A percentile compares a stretch with the other conserved stretches of the same genome.
These are phyloP conservation scores for Hirtodrosophila cameraria DNA, from an alignment of 2,888 invertebrate genomes.

Conservation along the genomic window DNA sequence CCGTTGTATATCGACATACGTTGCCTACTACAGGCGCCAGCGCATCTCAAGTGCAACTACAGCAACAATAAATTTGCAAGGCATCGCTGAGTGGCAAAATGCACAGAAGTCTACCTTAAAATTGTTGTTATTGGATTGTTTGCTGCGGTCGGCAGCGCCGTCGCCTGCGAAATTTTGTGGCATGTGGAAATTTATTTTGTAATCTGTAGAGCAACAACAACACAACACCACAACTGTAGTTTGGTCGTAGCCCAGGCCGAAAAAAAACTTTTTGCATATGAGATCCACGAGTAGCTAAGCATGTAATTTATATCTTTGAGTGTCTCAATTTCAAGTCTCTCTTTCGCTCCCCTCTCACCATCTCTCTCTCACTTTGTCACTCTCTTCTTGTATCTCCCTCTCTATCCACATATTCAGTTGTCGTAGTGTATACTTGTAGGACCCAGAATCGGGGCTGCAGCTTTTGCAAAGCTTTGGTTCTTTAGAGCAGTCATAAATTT, in stretches of 20 bases:
- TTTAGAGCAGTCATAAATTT: conserved; percentile 63
- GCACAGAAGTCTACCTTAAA: too few relatives aligned
- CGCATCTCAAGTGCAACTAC: too few relatives aligned
- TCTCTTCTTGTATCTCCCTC: conserved; percentile 5
- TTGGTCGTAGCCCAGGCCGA: neutral
- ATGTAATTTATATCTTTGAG: conserved; percentile 76
- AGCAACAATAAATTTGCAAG: too few relatives aligned
- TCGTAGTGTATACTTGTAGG: conserved; percentile 46
- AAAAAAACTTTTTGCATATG: conserved; percentile 61
- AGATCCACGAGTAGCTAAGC: conserved; percentile 77
- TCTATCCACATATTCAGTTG: conserved; percentile 27
- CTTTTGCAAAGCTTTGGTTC: conserved; percentile 52
- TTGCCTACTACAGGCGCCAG: too few relatives aligned
- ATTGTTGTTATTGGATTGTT: too few relatives aligned
- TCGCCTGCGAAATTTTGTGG: conserved; percentile 71
- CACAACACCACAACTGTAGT: conserved; percentile 32
- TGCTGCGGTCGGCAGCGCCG: too few relatives aligned
- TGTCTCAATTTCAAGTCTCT: conserved; percentile 6
- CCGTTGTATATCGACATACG: too few relatives aligned
- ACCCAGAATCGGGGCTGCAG: conserved; percentile 41
- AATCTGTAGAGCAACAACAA: conserved; percentile 63
- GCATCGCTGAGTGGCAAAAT: too few relatives aligned
- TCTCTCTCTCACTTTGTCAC: neutral
- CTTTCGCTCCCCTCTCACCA: neutral
- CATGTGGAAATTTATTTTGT: conserved; percentile 78